Percentiles rank a stretch among this genome's conserved stretches.
Conservation (phyloP, 2,113 vertebrate genomes). For the Laticauda colubrina region DNA sequence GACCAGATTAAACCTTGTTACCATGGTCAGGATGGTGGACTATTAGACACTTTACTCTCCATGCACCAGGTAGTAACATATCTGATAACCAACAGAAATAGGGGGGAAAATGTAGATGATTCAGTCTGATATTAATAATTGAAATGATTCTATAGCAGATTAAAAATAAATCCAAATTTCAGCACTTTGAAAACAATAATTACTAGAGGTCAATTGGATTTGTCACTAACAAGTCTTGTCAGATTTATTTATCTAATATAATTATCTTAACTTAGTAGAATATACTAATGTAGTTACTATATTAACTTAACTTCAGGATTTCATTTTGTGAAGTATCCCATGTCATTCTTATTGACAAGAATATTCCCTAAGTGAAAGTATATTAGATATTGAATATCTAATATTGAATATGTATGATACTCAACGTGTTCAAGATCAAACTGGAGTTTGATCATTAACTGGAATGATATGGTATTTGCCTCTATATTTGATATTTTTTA, state of each 20-base stretch:
- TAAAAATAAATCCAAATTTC: background rate
- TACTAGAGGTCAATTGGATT: background rate
- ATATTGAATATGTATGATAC: background rate
- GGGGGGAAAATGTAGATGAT: background rate
- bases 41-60: background rate
- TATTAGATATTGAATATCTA: background rate
- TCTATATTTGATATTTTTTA: background rate
- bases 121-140: background rate
- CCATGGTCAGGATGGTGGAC: background rate
- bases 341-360: background rate
- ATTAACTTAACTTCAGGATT: background rate
- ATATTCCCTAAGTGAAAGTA: background rate
- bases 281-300: background rate
- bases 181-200: background rate
- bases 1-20: background rate
- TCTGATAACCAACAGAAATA: background rate
- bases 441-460: background rate
- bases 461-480: background rate
- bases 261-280: background rate
- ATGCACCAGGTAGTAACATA: background rate
- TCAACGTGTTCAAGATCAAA: background rate
- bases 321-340: background rate
- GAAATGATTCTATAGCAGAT: background rate
- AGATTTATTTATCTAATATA: background rate
- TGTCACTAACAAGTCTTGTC: background rate